phyloP scores from a whole-genome alignment of 2,113 vertebrate species.

The Muscicapa adusta region DNA sequence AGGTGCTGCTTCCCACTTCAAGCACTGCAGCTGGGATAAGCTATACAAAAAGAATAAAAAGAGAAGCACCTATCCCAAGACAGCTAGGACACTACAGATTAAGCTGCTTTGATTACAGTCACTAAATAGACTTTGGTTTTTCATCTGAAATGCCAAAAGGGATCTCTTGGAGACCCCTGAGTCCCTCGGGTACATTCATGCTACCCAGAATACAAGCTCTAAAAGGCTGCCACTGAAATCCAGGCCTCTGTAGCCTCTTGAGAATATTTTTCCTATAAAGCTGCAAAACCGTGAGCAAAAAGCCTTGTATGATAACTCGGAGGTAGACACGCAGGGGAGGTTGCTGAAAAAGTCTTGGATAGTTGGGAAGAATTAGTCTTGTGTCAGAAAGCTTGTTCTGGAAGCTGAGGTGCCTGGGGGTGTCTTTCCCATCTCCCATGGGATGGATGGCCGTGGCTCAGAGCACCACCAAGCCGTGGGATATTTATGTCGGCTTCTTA shows the following conservation, averaged over 20 bases:
- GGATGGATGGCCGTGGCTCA: fast-evolving
- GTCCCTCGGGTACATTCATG: neutral
- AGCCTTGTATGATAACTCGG: neutral
- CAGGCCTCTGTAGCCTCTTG: neutral
- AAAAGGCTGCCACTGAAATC: conserved; percentile 53
- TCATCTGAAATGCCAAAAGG: conserved; percentile 14
- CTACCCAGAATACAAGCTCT: conserved; percentile 36
- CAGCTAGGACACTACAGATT: neutral
- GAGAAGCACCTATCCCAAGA: conserved; percentile 8
- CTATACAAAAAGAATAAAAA: conserved; percentile 20
- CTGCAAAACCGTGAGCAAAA: conserved; percentile 19
- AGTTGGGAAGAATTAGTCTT: neutral
- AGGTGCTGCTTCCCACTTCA: neutral
- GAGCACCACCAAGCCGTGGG: neutral
- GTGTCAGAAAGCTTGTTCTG: neutral
- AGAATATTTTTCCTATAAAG: conserved; percentile 39
- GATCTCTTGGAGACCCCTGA: neutral
- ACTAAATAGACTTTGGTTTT: conserved; percentile 59
- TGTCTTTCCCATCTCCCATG: neutral
- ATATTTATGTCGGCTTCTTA: neutral
- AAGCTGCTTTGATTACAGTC: conserved; percentile 15
- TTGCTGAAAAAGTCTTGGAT: neutral
- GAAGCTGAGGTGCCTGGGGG: neutral
- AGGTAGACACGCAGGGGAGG: conserved; percentile 5
- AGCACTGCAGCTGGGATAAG: neutral